Base-by-base conservation (phyloP, 2,113 vertebrate species). In the Acanthisitta chloris region DNA sequence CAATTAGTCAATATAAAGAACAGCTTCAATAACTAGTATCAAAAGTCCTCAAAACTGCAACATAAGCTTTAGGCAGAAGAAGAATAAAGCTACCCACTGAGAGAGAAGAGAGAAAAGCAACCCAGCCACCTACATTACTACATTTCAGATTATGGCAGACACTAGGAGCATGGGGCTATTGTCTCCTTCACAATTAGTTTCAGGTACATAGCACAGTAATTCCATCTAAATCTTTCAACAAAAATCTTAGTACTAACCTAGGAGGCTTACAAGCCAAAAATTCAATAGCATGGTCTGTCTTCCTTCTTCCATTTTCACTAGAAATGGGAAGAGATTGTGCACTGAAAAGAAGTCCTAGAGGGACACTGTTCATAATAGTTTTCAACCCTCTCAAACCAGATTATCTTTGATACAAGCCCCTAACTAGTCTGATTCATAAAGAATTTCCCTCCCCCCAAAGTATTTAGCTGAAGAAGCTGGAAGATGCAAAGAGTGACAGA, bases 401-500 rank as follows among this genome's bases (percentile, higher is more conserved):
- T 94, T 76, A 86, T 81, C 89, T 94, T 96, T 3, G 13, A 97
- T 87, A 96, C n/a, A 92, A 91, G 92, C 76, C 86, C 90, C 91
- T 96, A 96, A 94, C 89, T 96, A 97, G 86, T 97, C 90, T 97
- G 94, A 97, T 95, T 97, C 91, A 95, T 95, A 94, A 95, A 94
- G 91, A 95, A 96, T 97, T 94, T 95, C 96, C 97, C 97, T 97
- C 97, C 96, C 95, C 97, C 96, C 96, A 55, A 94, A 98, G 97
- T 98, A 97, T 98, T 98, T 97, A 98, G 97, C 97, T 97, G 98
- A 96, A 98, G 97, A 98, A 98, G 98, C 97, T 97, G 97, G 97
- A 97, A 98, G 96, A 98, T 97, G 98, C 90, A 97, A 97, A 97
- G 88, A 98, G 97, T 98, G 97, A 98, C 98, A 98, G 98, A 98